Evolutionary conservation across 2,113 vertebrate species (phyloP), one percentile per base, ranked within the genome.

Genomic region (Barbus barbus): DNA sequence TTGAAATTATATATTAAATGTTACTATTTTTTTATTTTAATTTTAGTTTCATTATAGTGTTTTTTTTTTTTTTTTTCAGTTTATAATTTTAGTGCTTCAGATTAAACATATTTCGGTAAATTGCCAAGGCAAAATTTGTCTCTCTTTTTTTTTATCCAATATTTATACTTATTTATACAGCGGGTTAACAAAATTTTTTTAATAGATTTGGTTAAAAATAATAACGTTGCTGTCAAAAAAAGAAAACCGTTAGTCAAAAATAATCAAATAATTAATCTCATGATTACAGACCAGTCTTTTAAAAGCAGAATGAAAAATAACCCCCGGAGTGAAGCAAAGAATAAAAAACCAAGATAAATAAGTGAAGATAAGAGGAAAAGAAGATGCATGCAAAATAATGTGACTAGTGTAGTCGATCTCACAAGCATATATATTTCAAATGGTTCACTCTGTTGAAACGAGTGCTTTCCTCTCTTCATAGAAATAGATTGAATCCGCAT

Each of bases 401-500:
- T 16, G 16, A 84, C 67, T 44, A 36, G 53, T 51, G 44, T 28
- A 51, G 6, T 1, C 1, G 16, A 75, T 75, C 6, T 51, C n/a
- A n/a, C 9, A 51, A 75, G 41, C 7, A 73, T 44, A 41, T 76
- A n/a, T 61, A 63, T 60, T 72, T 81, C 77, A 77, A 78, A 46
- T 5, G 11, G 14, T 33, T 48, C 28, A 63, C 31, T 53, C 41
- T 81, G 46, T 61, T 46, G 73, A 61, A 28, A 67, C 24, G 2
- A 31, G 63, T 46, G 41, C 56, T 71, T 78, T 56, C 33, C 61
- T 22, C 13, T 60, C 28, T 36, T 63, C 24, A 33, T n/a, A 75
- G 71, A 81, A 44, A 65, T 13, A 84, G 24, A 71, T 69, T 81
- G 75, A 78, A 74, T 83, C 65, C 18, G 5, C 44, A 51, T 51